Evolutionary conservation across 2,113 vertebrate species (phyloP).

Genomic region (Pollimyrus isidori): DNA sequence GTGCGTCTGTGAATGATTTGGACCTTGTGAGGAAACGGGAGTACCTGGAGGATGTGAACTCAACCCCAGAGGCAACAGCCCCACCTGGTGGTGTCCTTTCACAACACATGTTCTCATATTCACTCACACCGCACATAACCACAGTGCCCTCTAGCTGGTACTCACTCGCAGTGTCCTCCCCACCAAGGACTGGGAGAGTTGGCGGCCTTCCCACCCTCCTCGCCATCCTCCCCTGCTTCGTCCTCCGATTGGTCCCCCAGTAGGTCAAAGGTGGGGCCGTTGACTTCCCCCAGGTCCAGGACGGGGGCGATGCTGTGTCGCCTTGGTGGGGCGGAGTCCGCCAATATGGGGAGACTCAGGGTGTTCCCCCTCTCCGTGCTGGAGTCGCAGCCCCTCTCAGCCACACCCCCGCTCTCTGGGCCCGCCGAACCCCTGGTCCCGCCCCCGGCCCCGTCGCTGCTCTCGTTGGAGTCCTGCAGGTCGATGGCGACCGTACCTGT

Average conservation of each 20-base stretch:
- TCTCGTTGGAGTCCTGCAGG: conserved; percentile 19
- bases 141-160: background rate
- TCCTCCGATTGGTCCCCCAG: conserved; percentile 72
- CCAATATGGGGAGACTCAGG: background rate
- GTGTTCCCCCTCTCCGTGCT: background rate
- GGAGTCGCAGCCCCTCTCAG: conserved; percentile 29
- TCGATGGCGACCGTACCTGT: conserved; percentile 71
- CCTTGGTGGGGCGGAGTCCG: background rate
- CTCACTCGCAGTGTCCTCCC: conserved; percentile 62
- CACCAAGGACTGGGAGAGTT: conserved; percentile 55
- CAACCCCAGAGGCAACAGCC: background rate
- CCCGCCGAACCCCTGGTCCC: conserved; percentile 34
- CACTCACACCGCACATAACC: background rate
- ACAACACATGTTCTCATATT: background rate
- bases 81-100: background rate
- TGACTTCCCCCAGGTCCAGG: conserved; percentile 65
- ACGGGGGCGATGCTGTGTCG: conserved; percentile 58
- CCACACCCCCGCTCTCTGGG: conserved; percentile 43
- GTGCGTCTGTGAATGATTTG: background rate
- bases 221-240: conserved; percentile 63
- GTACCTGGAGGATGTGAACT: background rate
- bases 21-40: background rate
- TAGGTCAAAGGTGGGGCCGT: conserved; percentile 65
- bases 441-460: conserved; percentile 30
- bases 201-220: conserved; percentile 58